phyloP scores from a whole-genome alignment of 2,113 vertebrate genomes.

The Patagioenas fasciata region DNA sequence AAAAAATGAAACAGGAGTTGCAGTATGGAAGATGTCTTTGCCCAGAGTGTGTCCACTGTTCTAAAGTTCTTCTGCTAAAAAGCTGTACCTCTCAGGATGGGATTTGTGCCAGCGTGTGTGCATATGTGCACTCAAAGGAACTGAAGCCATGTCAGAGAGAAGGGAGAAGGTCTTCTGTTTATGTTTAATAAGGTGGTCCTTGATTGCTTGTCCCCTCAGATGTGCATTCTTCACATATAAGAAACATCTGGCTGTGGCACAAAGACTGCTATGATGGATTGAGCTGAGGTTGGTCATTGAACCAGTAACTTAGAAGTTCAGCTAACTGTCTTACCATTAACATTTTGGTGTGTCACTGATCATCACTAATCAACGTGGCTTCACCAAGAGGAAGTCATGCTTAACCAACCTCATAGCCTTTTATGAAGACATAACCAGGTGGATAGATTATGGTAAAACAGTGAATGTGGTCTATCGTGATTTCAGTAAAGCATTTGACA shows the following conservation, averaged over 20 bases:
- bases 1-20: neutral
- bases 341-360: neutral
- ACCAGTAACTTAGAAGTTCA: too few relatives aligned
- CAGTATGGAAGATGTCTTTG: neutral
- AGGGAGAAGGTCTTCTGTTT: neutral
- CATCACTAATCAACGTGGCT: neutral
- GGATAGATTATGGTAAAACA: too few relatives aligned
- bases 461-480: too few relatives aligned
- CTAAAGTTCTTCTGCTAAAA: neutral
- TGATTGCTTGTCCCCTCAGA: neutral
- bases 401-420: too few relatives aligned
- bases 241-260: neutral
- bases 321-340: neutral
- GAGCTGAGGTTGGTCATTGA: neutral
- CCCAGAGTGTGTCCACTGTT: neutral
- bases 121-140: neutral
- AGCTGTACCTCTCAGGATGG: neutral
- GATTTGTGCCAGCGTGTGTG: neutral
- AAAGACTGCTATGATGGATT: neutral
- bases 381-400: too few relatives aligned
- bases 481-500: too few relatives aligned
- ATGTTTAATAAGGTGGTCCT: neutral
- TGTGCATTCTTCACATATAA: neutral
- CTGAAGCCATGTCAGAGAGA: neutral
- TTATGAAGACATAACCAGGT: too few relatives aligned